Evolutionary conservation across 2,797 vertebrate species (phyloP).

Genomic region (Molossus molossus): DNA sequence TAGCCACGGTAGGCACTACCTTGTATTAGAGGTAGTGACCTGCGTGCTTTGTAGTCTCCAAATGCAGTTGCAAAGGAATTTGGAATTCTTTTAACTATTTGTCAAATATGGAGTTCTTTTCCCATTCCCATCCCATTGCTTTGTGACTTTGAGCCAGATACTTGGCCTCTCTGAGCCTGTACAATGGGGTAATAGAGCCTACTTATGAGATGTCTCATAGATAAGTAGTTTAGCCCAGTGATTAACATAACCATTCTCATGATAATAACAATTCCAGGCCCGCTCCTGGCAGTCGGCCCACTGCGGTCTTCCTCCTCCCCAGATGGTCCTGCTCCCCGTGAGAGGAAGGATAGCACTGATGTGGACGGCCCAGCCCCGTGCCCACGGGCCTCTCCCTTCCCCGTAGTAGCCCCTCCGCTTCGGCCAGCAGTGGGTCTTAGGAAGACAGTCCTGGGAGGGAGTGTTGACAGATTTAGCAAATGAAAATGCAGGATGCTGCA

Average conservation of each 20-base stretch:
- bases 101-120: neutral
- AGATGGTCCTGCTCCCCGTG: accelerated
- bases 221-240: neutral
- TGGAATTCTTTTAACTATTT: neutral
- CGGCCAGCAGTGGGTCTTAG: neutral
- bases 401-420: neutral
- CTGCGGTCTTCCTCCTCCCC: neutral
- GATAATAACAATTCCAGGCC: neutral
- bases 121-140: neutral
- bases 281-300: neutral
- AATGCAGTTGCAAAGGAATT: slow-evolving; percentile 23
- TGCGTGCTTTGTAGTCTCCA: accelerated
- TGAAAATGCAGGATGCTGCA: neutral
- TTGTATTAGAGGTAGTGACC: neutral
- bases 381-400: neutral
- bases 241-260: neutral
- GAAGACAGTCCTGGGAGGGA: neutral
- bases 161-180: slow-evolving; percentile 33
- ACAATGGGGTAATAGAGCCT: neutral
- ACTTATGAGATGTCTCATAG: neutral
- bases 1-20: neutral
- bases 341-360: neutral
- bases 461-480: neutral
- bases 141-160: neutral
- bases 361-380: neutral